Conservation (phyloP, 2,113 vertebrate genomes). For the Heterotilapia buettikoferi region DNA sequence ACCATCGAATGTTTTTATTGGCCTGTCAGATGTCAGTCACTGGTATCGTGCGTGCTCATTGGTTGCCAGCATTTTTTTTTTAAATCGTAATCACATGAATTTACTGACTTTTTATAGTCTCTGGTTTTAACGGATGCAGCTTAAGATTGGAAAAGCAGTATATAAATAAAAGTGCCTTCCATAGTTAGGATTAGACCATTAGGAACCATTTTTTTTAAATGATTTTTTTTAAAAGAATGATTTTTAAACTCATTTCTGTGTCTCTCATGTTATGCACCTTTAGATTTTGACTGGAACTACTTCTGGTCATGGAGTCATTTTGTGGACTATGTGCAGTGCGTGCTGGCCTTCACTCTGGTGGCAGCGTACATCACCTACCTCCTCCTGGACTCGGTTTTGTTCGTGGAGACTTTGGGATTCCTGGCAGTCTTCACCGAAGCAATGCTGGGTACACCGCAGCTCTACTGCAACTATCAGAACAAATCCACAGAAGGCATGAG, state of each 20-base stretch:
- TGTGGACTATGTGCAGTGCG: constrained; percentile 89
- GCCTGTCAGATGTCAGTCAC: not conserved
- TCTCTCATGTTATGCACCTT: constrained; percentile 1
- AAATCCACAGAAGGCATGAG: constrained; percentile 97
- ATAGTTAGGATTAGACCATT: not conserved
- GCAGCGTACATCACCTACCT: constrained; percentile 90
- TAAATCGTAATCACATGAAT: not conserved
- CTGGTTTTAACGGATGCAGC: not conserved
- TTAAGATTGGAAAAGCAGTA: not conserved
- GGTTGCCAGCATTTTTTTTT: not conserved
- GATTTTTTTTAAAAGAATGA: not conserved
- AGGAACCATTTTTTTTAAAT: not conserved
- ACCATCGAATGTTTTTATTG: not conserved
- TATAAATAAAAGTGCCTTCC: not conserved
- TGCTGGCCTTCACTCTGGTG: constrained; percentile 84
- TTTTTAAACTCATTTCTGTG: not conserved
- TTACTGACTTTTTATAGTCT: not conserved
- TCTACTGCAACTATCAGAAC: constrained; percentile 90
- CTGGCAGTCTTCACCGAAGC: constrained; percentile 91
- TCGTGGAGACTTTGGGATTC: constrained; percentile 91
- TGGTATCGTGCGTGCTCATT: not conserved
- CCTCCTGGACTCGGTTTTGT: constrained; percentile 84
- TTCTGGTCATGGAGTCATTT: constrained; percentile 97
- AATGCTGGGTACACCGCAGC: constrained; percentile 90
- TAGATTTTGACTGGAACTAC: constrained; percentile 89